Evolutionary conservation across 1,140 invertebrate species (phyloP).

Genomic region (Bombus waltoni): DNA sequence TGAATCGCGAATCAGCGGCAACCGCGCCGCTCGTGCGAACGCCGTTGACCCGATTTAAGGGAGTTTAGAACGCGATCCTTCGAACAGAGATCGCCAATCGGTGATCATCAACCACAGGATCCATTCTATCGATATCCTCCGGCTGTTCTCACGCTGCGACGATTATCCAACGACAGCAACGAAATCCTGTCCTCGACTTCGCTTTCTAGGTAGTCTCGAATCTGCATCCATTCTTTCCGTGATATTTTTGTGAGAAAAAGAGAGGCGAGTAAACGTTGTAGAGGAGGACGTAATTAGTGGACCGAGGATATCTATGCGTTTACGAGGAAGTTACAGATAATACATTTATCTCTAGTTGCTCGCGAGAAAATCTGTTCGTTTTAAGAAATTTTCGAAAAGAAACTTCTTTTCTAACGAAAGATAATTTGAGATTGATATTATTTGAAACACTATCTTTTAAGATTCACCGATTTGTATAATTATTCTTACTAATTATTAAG

Average conservation of each 20-base stretch:
- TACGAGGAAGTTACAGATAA: too few species aligned
- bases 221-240: constrained; percentile 22
- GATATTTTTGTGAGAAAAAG: background rate
- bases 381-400: too few species aligned
- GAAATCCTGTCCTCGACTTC: background rate
- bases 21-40: constrained; percentile 42
- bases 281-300: too few species aligned
- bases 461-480: too few species aligned
- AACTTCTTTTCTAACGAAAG: too few species aligned
- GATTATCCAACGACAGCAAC: constrained; percentile 38
- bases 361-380: too few species aligned
- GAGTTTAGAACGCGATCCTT: constrained; percentile 26
- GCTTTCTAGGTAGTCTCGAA: background rate
- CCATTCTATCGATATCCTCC: background rate
- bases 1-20: constrained; percentile 51
- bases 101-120: constrained; percentile 7
- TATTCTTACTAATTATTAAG: too few species aligned
- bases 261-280: background rate
- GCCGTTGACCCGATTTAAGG: constrained; percentile 59
- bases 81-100: constrained; percentile 10
- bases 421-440: too few species aligned
- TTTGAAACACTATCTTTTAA: too few species aligned
- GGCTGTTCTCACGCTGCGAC: constrained; percentile 53
- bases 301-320: too few species aligned
- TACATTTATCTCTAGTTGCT: too few species aligned